A percentile compares a stretch with the other conserved stretches of the same genome.
phyloP scores from a whole-genome alignment of 2,797 vertebrate species.

The Balearica regulorum region DNA sequence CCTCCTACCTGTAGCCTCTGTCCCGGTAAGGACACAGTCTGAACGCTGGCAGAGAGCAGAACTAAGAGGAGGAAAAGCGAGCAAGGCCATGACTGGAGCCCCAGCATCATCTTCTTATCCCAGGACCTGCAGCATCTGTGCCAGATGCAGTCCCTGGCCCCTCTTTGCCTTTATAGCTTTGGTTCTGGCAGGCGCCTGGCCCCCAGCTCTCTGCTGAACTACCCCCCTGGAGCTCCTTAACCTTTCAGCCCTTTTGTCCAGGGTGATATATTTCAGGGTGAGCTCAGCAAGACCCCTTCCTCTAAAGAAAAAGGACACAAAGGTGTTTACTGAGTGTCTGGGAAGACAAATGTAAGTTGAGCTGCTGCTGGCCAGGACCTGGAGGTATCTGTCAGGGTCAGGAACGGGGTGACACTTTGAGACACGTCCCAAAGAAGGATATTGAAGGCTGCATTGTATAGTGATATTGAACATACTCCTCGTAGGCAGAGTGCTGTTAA shows the following conservation, averaged over 20 bases:
- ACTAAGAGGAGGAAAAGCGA: constrained; percentile 1
- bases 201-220: constrained; percentile 10
- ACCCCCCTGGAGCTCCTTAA: constrained; percentile 53
- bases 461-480: background rate
- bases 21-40: constrained; percentile 31
- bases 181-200: background rate
- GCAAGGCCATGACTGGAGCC: background rate
- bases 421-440: background rate
- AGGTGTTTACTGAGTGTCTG: constrained; percentile 62
- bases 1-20: constrained; percentile 53
- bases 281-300: constrained; percentile 61
- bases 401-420: background rate
- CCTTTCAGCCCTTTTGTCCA: constrained; percentile 63
- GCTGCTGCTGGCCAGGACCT: constrained; percentile 5
- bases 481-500: background rate
- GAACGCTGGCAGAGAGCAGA: constrained; percentile 40
- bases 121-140: background rate
- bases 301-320: constrained; percentile 62
- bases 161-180: constrained; percentile 50
- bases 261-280: constrained; percentile 64
- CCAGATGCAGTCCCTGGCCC: background rate
- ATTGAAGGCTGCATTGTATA: background rate
- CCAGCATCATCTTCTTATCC: constrained; percentile 28
- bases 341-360: constrained; percentile 42
- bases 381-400: constrained; percentile 25